Evolutionary conservation across 2,797 vertebrate species (phyloP).

Genomic region (Paratrypauchen microcephalus): DNA sequence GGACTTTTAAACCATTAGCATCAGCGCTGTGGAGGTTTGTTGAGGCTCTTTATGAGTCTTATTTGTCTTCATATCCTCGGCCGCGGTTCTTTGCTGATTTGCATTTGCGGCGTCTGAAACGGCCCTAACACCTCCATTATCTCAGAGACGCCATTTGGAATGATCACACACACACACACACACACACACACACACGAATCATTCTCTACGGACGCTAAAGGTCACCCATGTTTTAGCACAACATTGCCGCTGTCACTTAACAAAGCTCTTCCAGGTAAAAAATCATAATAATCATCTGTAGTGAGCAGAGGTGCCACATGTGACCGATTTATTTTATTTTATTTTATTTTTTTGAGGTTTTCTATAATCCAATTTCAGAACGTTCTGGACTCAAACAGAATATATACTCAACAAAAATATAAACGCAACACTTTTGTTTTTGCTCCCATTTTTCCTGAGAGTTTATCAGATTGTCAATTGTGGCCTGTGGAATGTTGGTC

Average conservation of each 20-base stretch:
- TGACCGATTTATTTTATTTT: too few relatives aligned
- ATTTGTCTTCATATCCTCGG: conserved; percentile 6
- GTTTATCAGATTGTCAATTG: too few relatives aligned
- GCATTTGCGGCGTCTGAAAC: background rate
- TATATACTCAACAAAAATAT: too few relatives aligned
- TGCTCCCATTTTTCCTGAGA: too few relatives aligned
- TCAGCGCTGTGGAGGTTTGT: background rate
- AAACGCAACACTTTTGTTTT: too few relatives aligned
- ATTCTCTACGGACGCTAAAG: conserved; percentile 1
- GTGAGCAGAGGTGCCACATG: background rate
- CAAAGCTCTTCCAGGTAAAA: background rate
- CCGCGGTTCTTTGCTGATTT: background rate
- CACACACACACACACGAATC: background rate
- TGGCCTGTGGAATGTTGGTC: too few relatives aligned
- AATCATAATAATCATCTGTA: background rate
- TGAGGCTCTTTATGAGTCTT: background rate
- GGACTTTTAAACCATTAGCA: background rate
- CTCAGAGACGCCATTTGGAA: background rate
- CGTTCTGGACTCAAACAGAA: too few relatives aligned
- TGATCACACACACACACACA: background rate
- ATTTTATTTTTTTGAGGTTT: too few relatives aligned
- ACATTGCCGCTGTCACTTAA: conserved; percentile 2
- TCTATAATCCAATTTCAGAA: too few relatives aligned
- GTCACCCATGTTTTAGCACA: conserved; percentile 3
- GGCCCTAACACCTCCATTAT: conserved; percentile 5